Evolutionary conservation across 2,888 invertebrate genomes (phyloP).

Genomic region (Rhingia campestris): DNA sequence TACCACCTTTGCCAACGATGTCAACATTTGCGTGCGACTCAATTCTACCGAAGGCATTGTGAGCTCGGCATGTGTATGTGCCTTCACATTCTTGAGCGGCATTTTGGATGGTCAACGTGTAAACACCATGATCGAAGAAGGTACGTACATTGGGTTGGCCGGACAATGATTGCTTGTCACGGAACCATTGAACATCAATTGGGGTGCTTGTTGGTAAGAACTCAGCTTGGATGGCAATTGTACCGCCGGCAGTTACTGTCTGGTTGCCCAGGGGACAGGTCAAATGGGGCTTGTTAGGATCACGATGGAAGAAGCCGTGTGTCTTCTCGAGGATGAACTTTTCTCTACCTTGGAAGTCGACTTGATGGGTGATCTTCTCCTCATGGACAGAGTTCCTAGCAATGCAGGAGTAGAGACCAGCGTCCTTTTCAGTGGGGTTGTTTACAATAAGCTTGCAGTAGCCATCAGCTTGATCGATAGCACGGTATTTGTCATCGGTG

Average conservation of each 20-base stretch:
- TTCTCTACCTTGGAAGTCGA: conserved; percentile 85
- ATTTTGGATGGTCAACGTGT: conserved; percentile 89
- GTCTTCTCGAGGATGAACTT: conserved; percentile 82
- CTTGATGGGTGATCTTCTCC: conserved; percentile 89
- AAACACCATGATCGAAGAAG: conserved; percentile 87
- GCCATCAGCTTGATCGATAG: conserved; percentile 88
- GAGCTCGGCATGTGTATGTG: conserved; percentile 89
- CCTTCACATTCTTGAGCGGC: conserved; percentile 89
- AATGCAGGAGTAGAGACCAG: conserved; percentile 89
- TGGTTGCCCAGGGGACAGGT: conserved; percentile 88
- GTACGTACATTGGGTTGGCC: conserved; percentile 87
- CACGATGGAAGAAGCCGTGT: conserved; percentile 82
- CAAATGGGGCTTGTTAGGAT: conserved; percentile 87
- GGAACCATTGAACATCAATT: conserved; percentile 90
- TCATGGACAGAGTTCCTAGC: conserved; percentile 89
- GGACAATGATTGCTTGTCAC: conserved; percentile 85
- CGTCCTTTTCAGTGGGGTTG: conserved; percentile 87
- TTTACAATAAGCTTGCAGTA: conserved; percentile 88
- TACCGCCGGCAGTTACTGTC: conserved; percentile 89
- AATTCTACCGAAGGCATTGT: conserved; percentile 88
- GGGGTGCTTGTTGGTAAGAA: conserved; percentile 86
- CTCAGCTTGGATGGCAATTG: conserved; percentile 91
- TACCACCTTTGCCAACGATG: conserved; percentile 85
- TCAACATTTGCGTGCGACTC: conserved; percentile 90
- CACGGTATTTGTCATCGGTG: conserved; percentile 85